Base-by-base conservation (phyloP, 1,140 invertebrate species). In the Sitobion miscanthi region DNA sequence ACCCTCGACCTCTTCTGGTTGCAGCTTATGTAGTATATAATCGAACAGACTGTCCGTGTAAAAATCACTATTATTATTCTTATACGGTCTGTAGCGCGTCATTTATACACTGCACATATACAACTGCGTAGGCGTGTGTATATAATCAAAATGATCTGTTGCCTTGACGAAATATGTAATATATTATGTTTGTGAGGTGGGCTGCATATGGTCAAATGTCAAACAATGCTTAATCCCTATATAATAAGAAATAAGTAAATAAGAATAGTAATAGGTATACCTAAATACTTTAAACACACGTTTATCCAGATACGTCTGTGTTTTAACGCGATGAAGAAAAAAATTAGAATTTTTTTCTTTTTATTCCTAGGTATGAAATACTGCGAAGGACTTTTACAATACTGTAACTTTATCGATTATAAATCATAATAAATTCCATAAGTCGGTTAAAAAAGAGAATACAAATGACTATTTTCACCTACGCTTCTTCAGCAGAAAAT, bases 21-120 rank as follows among this genome's bases (percentile, higher is more conserved):
- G 38, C 47, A 52, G 47, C 7, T 49, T 83, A 42, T 83, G 5
- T 77, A 21, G 20, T 54, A 23, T 83, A n/a, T 89, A 89, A 89
- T 52, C 47, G 86, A 52, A 54, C 49, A 54, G n/a, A 89, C 87
- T 52, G 86, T 88, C n/a, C n/a, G 49, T 54, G 86, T 89, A 89
- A 89, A 54, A 88, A 52, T 88, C 86, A n/a, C 86, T n/a, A n/a
- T 87, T 85, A 25, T 83, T 85, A 45, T 85, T 25, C 35, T 42
- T 42, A 85, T 45, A 85, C 23, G 38, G 23, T 42, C 83, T 42
- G 9, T 14, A 4, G 62, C 62, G 5, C 14, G 62, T 77, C n/a
- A 77, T 77, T 77, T n/a, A n/a, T 77, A 77, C 14, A 77, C 62
- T 69, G 21, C 30, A 62, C 57, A 62, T 9, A 62, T 30, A 62